Percentiles rank a stretch among this genome's conserved stretches.
Conservation (phyloP, 2,888 invertebrate species). For the Microplitis manilae region DNA sequence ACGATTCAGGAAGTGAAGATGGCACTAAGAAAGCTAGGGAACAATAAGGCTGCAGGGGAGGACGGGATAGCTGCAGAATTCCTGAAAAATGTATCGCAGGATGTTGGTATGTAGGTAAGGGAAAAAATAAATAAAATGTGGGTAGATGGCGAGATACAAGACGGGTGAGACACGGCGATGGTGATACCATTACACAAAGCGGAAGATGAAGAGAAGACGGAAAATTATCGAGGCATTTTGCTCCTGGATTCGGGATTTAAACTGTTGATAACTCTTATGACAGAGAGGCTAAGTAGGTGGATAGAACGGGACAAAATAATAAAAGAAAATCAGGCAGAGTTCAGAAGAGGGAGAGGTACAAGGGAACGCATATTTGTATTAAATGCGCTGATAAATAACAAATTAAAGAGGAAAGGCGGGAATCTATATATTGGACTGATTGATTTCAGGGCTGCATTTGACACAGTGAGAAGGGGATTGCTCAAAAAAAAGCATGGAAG, state of each 20-base stretch:
- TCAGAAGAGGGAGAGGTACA: background rate
- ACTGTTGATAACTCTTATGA: slow-evolving; percentile 14
- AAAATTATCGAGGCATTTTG: slow-evolving; percentile 34
- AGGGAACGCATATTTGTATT: slow-evolving; percentile 7
- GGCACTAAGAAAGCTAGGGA: background rate
- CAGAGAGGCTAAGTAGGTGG: background rate
- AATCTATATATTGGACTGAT: background rate
- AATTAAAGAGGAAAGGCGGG: slow-evolving; percentile 2
- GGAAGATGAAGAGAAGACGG: slow-evolving; percentile 12
- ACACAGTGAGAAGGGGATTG: background rate
- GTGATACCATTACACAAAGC: slow-evolving; percentile 1
- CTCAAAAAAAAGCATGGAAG: background rate
- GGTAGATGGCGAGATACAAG: slow-evolving; percentile 12
- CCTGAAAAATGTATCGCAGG: background rate
- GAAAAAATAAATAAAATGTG: slow-evolving; percentile 3
- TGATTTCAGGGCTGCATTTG: background rate
- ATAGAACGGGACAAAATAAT: background rate
- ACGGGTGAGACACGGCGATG: background rate
- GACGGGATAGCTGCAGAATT: slow-evolving; percentile 4
- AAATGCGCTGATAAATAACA: slow-evolving; percentile 2
- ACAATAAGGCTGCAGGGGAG: background rate
- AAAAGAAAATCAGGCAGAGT: slow-evolving; percentile 17
- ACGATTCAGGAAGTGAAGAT: background rate
- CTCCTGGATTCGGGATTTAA: slow-evolving; percentile 33
- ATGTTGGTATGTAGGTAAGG: background rate